Evolutionary conservation across 2,113 vertebrate genomes (phyloP), one percentile per base, ranked within the genome.

Genomic region (Phycodurus eques): DNA sequence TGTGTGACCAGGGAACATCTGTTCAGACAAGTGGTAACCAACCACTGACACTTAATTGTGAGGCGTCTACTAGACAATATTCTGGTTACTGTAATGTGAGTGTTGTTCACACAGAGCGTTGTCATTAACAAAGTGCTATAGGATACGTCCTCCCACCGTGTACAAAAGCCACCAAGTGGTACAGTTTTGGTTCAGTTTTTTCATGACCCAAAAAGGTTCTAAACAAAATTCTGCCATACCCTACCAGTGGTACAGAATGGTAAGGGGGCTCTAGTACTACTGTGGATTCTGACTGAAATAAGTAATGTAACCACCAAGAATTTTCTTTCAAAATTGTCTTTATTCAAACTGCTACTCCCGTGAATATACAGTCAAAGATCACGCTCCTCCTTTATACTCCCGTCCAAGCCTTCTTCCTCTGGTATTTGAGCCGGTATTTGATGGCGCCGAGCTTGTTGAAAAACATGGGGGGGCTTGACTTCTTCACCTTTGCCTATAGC

Each of bases 391-490:
- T 63, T 53, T 66, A 14, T 10, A 14, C 68, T 76, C 70, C 22
- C 68, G 60, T 76, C 43, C 39, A 22, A 74, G 22, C 61, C 27
- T 69, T 27, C 72, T 83, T 5, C 67, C 53, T 82, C 60, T 87
- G 86, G 76, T 81, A 80, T 87, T 85, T 70, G 69, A 11, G 43
- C 71, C 76, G 77, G 81, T 71, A 71, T 83, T 74, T 82, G 83
- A 80, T 53, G 0, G 72, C 57, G 31, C 10, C 71, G 39, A 35
- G 63, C 72, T 72, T 27, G 42, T 63, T 33, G 4, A 70, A 78
- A 71, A 73, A 71, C 71, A 44, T 80, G 68, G 35, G 69, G 74
- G 71, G 72, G 78, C 63, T 75, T 79, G 80, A 85, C 77, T 87
- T 74, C 49, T 33, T 70, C 77, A 73, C 85, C 82, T 90, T 88